Base-by-base conservation (phyloP, 1,140 invertebrate genomes). In the Oreohelix idahoensis region DNA sequence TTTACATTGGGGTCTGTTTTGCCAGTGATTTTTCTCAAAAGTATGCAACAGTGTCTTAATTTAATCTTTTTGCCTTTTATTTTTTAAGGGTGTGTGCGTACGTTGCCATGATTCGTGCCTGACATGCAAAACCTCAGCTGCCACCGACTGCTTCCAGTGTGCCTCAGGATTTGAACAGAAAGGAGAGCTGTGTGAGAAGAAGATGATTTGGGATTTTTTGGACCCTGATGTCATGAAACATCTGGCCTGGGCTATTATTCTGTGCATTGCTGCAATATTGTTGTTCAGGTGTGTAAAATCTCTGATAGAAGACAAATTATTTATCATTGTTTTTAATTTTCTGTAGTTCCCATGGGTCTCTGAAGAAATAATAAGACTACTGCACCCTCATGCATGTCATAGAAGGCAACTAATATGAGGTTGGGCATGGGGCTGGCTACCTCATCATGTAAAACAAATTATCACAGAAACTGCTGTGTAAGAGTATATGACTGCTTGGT, bases 181-280 rank as follows among this genome's bases (percentile, higher is more conserved):
- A 23, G 84, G 84, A 20, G 85, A 84, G n/a, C 76, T 84, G 20
- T 91, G 89, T 66, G 85, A 85, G 38, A 90, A 88, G 79, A 89
- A 89, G 75, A 81, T 88, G 84, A 85, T 90, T 63, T 88, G 90
- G 87, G 88, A 90, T 82, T 87, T 89, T 66, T 83, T 90, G 32
- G 89, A 89, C 69, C 90, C 89, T 42, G 87, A 89, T 71, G 87
- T 90, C 82, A 81, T 89, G 79, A 88, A 89, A 78, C 89, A 89
- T 79, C 87, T 91, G 70, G 88, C 90, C 69, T 90, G 89, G 90
- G 88, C 89, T n/a, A 89, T 90, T 38, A 88, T 90, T 32, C 81
- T 89, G 70, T 89, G 89, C 85, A 88, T 89, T 35, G 88, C 86
- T 36, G 87, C 87, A 49, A 88, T 90, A 63, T 81, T 91, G 51